phyloP scores from a whole-genome alignment of 2,888 invertebrate species.

The Melieria crassipennis region DNA sequence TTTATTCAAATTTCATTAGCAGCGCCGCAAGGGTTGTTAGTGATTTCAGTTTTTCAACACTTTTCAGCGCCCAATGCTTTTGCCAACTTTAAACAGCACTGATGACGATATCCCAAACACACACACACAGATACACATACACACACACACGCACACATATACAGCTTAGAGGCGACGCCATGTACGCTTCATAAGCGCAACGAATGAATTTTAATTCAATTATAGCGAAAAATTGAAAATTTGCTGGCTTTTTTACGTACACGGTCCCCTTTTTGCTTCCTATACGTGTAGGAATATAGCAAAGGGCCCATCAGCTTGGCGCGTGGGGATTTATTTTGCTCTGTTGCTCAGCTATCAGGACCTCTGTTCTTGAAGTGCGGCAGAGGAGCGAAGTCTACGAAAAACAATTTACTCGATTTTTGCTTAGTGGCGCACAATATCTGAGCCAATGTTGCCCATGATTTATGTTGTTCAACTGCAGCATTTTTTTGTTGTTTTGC shows the following conservation, averaged over 20 bases:
- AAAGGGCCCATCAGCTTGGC: too few relatives aligned
- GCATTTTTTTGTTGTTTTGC: neutral
- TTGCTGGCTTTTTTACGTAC: slow-evolving; percentile 14
- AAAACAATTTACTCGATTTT: slow-evolving; percentile 23
- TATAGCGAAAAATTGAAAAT: slow-evolving; percentile 59
- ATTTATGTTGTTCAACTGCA: neutral
- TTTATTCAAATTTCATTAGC: too few relatives aligned
- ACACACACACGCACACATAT: neutral
- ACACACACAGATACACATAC: neutral
- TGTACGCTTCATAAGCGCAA: slow-evolving; percentile 57
- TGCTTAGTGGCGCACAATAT: slow-evolving; percentile 6
- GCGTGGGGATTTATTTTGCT: too few relatives aligned
- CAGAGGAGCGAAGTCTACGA: neutral
- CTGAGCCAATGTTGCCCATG: neutral
- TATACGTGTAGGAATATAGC: too few relatives aligned
- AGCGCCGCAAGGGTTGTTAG: too few relatives aligned
- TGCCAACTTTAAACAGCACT: too few relatives aligned
- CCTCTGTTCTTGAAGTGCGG: too few relatives aligned
- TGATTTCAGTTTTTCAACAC: too few relatives aligned
- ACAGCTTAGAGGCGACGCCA: neutral
- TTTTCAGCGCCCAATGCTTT: too few relatives aligned
- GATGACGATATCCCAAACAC: neutral
- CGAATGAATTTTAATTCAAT: slow-evolving; percentile 64
- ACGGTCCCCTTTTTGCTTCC: neutral
- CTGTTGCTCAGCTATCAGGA: too few relatives aligned